Percentiles rank a stretch among this genome's conserved stretches.
phyloP scores from a whole-genome alignment of 2,888 invertebrate species.

The Flabesymbios commensalis region DNA sequence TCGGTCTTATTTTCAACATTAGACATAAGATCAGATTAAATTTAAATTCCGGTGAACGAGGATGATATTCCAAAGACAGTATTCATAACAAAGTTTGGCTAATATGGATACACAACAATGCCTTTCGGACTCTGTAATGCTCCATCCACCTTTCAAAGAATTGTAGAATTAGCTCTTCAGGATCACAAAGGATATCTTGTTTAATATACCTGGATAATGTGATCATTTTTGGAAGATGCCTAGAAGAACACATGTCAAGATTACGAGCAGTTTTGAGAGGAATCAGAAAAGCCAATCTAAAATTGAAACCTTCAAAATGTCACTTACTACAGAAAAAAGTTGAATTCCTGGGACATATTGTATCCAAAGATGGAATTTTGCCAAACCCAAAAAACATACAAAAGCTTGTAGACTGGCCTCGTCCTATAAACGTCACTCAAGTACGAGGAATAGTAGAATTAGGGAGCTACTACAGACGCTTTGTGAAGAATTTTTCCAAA shows the following conservation, averaged over 20 bases:
- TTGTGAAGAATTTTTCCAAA: constrained; percentile 23
- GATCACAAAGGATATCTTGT: background rate
- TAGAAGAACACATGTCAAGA: constrained; percentile 28
- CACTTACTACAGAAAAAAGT: constrained; percentile 20
- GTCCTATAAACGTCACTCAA: constrained; percentile 16
- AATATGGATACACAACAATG: background rate
- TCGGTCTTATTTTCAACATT: background rate
- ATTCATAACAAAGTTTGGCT: background rate
- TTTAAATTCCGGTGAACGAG: background rate
- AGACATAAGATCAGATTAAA: background rate
- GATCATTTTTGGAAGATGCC: background rate
- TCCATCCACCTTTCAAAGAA: constrained; percentile 1
- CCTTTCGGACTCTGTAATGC: constrained; percentile 11
- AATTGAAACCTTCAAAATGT: constrained; percentile 28
- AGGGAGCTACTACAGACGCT: constrained; percentile 27
- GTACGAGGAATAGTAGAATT: constrained; percentile 32
- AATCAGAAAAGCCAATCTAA: constrained; percentile 17
- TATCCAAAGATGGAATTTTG: background rate
- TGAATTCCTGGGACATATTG: constrained; percentile 24
- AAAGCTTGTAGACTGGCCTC: background rate
- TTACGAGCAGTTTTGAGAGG: constrained; percentile 23
- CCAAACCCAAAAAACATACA: background rate
- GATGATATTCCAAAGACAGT: constrained; percentile 1
- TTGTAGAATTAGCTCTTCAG: background rate
- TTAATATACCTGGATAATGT: constrained; percentile 15